These are phyloP conservation scores for Meloidogyne exigua DNA, from an alignment of 1,140 invertebrate genomes.

Conservation along the genomic window DNA sequence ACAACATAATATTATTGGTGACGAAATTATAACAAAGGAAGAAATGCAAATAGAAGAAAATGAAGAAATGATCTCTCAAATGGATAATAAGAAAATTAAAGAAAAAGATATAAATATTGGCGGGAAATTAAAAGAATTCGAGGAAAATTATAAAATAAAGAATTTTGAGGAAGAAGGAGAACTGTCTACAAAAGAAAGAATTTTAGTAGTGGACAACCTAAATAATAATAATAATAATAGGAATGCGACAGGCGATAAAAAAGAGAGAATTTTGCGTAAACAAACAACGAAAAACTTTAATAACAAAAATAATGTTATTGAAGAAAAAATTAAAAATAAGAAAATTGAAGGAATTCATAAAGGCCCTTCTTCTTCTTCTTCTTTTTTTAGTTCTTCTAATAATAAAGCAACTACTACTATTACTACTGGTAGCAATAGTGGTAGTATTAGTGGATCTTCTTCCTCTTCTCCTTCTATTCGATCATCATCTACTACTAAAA, in stretches of 20 bases:
- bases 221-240: conserved; percentile 4
- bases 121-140: neutral
- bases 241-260: neutral
- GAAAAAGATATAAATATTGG: neutral
- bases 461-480: neutral
- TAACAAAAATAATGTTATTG: neutral
- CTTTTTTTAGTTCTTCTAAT: neutral
- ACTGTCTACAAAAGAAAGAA: conserved; percentile 2
- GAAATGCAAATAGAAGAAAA: neutral
- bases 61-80: neutral
- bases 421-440: neutral
- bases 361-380: neutral
- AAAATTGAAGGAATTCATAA: neutral
- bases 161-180: neutral
- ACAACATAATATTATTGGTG: neutral
- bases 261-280: neutral
- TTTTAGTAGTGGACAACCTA: neutral
- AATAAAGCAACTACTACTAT: neutral
- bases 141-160: neutral
- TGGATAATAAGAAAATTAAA: neutral
- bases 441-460: neutral
- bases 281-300: neutral
- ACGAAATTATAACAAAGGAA: neutral
- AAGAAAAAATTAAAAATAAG: neutral
- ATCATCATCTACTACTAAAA: neutral